Percentiles rank a stretch among this genome's conserved stretches.
These are phyloP conservation scores for Agonum fuliginosum DNA, from an alignment of 2,888 invertebrate genomes.

Conservation along the genomic window DNA sequence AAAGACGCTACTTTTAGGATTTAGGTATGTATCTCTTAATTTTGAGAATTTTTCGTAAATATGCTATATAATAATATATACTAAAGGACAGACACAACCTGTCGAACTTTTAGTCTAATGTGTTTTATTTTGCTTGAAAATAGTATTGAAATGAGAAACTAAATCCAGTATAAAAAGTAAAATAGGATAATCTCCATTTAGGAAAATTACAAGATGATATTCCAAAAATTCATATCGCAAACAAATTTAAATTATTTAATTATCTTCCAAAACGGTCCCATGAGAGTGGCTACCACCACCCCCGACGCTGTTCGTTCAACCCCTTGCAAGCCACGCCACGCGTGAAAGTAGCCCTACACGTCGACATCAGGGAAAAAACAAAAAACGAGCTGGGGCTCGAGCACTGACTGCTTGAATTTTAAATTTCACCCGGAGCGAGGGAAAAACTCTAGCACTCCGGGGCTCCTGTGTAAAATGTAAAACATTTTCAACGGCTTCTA, in stretches of 20 bases:
- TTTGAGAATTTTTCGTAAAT: no score
- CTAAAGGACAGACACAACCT: no score
- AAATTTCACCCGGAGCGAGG: slow-evolving; percentile 46
- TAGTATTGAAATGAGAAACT: no score
- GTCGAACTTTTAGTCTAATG: no score
- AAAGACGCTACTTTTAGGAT: no score
- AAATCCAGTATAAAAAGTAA: no score
- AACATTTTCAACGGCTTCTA: slow-evolving; percentile 55
- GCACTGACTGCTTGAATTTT: slow-evolving; percentile 54
- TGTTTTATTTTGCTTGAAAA: no score
- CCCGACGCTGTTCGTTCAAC: no score
- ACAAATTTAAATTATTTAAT: slow-evolving; percentile 33
- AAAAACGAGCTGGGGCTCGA: slow-evolving; percentile 33
- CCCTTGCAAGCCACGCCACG: slow-evolving; percentile 23
- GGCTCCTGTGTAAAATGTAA: slow-evolving; percentile 57
- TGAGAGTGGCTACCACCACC: neutral
- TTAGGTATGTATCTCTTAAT: no score
- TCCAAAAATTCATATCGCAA: slow-evolving; percentile 24
- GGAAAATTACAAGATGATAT: no score
- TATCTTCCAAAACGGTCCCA: neutral
- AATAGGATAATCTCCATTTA: no score
- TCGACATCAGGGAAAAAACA: slow-evolving; percentile 35
- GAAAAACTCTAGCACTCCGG: slow-evolving; percentile 33
- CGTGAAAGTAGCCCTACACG: slow-evolving; percentile 40
- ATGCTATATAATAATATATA: no score